Conservation (phyloP, 2,797 vertebrate genomes). For the Arremon brunneinucha region DNA sequence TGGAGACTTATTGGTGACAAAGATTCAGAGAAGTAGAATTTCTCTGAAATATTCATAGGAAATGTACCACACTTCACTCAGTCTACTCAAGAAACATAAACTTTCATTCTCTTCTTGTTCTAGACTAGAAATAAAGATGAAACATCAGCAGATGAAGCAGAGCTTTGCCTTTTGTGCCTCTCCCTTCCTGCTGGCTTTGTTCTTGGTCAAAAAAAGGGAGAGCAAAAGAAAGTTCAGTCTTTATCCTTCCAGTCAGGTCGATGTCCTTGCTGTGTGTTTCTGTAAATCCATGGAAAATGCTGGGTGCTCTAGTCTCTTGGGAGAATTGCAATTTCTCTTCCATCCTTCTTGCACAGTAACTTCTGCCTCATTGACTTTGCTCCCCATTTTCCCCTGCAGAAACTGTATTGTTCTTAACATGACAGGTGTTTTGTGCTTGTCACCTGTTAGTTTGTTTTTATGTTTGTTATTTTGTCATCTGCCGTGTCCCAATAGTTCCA, state of each 20-base stretch:
- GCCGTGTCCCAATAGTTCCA: rapidly evolving
- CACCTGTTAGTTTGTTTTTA: background rate
- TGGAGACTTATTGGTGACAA: background rate
- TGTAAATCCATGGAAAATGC: background rate
- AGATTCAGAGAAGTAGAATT: background rate
- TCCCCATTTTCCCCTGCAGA: background rate
- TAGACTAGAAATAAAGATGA: background rate
- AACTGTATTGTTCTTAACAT: rapidly evolving
- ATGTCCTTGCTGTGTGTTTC: background rate
- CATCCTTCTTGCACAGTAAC: background rate
- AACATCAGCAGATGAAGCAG: background rate
- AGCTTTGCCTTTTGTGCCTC: background rate
- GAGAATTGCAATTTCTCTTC: background rate
- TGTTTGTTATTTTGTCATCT: background rate
- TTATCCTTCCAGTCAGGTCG: background rate
- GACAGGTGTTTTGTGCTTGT: background rate
- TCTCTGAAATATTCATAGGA: background rate
- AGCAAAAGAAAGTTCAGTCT: background rate
- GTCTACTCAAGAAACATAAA: background rate
- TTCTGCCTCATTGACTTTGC: background rate
- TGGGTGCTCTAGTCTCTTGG: background rate
- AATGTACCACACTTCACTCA: background rate
- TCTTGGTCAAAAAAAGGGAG: background rate
- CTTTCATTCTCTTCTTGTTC: background rate
- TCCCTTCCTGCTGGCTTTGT: background rate